Percentiles rank a stretch among this genome's conserved stretches.
phyloP scores from a whole-genome alignment of 2,113 vertebrate genomes.

The Monarcha castaneiventris region DNA sequence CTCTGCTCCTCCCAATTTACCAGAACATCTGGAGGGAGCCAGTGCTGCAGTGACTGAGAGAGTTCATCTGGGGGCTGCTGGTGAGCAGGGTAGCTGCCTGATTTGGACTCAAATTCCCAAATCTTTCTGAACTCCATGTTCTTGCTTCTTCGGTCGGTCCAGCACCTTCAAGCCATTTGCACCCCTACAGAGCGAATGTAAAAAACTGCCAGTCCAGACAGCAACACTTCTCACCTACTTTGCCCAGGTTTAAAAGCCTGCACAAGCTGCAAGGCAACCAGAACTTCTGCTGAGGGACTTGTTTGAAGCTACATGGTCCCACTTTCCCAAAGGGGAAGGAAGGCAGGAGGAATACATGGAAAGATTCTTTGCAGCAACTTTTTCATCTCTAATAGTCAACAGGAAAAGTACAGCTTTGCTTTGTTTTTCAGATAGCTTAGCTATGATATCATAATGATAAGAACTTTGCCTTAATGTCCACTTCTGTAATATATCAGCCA shows the following conservation, averaged over 20 bases:
- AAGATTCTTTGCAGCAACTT: neutral
- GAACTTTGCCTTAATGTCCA: neutral
- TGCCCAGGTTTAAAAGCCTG: neutral
- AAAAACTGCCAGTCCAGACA: neutral
- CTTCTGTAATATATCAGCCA: conserved; percentile 31
- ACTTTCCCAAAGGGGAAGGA: neutral
- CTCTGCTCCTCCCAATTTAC: neutral
- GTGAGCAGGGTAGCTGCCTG: neutral
- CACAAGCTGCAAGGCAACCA: neutral
- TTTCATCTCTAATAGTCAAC: conserved; percentile 40
- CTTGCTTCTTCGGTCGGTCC: neutral
- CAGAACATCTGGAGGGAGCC: neutral
- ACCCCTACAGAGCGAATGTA: neutral
- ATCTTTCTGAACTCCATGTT: neutral
- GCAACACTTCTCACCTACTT: neutral
- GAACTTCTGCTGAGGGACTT: neutral
- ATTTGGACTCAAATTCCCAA: neutral
- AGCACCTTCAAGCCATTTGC: neutral
- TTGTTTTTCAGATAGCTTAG: conserved; percentile 49
- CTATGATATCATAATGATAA: conserved; percentile 54
- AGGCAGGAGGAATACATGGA: neutral
- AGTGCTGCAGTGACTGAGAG: neutral
- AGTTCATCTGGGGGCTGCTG: neutral
- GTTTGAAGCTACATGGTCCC: neutral
- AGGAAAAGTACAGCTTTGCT: neutral